Evolutionary conservation across 2,888 invertebrate species (phyloP), one percentile per base, ranked within the genome.

Genomic region (Sturmia bella): DNA sequence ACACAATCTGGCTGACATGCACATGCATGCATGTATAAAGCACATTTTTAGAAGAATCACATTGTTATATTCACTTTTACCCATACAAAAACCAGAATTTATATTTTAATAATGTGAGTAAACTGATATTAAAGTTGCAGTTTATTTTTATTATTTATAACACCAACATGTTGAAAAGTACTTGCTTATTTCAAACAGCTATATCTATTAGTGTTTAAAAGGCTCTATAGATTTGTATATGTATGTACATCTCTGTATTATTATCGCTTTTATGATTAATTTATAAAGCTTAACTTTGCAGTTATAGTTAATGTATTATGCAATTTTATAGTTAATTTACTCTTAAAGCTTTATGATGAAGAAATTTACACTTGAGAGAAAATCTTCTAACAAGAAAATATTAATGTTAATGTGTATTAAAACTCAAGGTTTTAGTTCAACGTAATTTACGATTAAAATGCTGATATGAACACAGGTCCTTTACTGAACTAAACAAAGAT

Each of bases 101-200:
- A 59, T 48, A n/a, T 32, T 43, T 45, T 43, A 52, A 63, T 32
- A 54, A 73, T 76, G 61, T 76, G 63, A 45, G 50, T 81, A 68
- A 77, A 66, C 70, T 64, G 41, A 69, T 77, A 74, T 74, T 54
- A 82, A 82, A 78, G 63, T 45, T 13, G 3, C 7, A 52, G 54
- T 63, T 64, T 56, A 45, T 56, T 45, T 64, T 37, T 52, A 43
- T 43, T 54, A 17, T 19, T 27, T 41, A 17, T 27, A 32, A 27
- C n/a, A n/a, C n/a, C 15, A 7, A 9, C n/a, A 6, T 7, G 27
- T 24, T 68, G 17, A 41, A 21, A 17, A 15, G 17, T n/a, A n/a
- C n/a, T n/a, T n/a, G n/a, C n/a, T n/a, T 24, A 27, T 27, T 68
- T 43, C 43, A 17, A 45, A 45, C 32, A 56, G 68, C 11, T 45